Evolutionary conservation across 2,797 vertebrate genomes (phyloP).

Genomic region (Anabacerthia variegaticeps): DNA sequence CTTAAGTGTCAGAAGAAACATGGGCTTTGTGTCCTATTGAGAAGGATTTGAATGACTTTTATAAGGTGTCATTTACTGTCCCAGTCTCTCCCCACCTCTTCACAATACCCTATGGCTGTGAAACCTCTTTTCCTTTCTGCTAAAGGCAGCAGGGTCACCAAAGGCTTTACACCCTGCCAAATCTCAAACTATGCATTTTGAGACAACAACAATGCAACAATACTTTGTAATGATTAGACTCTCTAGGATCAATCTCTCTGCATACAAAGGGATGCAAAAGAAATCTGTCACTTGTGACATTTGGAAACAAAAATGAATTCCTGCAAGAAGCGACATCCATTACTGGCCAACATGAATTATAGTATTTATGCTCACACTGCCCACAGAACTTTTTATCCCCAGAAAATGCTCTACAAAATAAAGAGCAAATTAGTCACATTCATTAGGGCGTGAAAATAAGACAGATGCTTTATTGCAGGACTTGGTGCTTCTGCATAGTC

Average conservation of each 20-base stretch:
- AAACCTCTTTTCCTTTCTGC: background rate
- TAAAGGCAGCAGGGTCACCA: background rate
- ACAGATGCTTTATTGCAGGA: background rate
- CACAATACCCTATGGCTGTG: background rate
- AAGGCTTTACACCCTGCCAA: background rate
- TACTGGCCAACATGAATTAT: background rate
- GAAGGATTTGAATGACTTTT: background rate
- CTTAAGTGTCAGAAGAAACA: background rate
- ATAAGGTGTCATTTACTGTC: background rate
- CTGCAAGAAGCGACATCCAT: background rate
- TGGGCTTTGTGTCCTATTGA: background rate
- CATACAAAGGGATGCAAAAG: background rate
- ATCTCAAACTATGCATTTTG: background rate
- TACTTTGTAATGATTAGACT: background rate
- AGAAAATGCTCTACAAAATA: background rate
- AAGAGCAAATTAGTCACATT: background rate
- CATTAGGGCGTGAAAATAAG: background rate
- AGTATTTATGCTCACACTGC: background rate
- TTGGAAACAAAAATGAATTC: background rate
- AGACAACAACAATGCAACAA: background rate
- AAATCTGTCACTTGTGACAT: background rate
- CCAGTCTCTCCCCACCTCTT: background rate
- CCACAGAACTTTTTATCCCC: background rate
- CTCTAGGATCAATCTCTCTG: background rate
- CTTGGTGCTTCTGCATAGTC: background rate